Evolutionary conservation across 2,888 invertebrate genomes (phyloP).

Genomic region (Parasteatoda lunata): DNA sequence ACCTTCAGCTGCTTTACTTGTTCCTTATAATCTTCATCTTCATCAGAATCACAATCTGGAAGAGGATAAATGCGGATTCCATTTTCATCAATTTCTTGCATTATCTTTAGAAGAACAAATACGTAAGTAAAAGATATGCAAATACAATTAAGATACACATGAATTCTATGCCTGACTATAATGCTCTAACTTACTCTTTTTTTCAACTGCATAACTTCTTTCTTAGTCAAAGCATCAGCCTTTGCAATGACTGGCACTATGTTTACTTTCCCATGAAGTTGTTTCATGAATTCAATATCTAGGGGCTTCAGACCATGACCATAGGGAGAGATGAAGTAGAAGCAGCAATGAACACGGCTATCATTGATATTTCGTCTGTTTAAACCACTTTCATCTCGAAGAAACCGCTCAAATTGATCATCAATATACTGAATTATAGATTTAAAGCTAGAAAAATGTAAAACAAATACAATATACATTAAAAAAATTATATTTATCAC

Average conservation of each 20-base stretch:
- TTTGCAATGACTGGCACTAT: conserved; percentile 98
- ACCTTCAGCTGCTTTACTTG: conserved; percentile 87
- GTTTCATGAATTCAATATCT: conserved; percentile 97
- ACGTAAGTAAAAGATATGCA: background rate
- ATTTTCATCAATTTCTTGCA: conserved; percentile 93
- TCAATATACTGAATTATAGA: conserved; percentile 97
- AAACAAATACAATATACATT: background rate
- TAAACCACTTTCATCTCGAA: conserved; percentile 69
- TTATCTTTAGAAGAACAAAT: conserved; percentile 77
- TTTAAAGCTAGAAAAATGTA: conserved; percentile 58
- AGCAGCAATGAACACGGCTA: conserved; percentile 97
- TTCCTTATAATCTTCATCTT: conserved; percentile 94
- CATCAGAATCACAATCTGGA: conserved; percentile 94
- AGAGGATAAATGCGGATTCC: conserved; percentile 95
- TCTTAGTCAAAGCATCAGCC: conserved; percentile 92
- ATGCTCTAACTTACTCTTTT: conserved; percentile 79
- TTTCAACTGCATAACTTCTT: conserved; percentile 90
- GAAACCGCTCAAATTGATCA: conserved; percentile 90
- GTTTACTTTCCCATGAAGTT: conserved; percentile 92
- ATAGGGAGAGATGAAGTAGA: conserved; percentile 97
- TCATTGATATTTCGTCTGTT: conserved; percentile 97
- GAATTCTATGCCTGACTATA: background rate
- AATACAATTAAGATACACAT: background rate
- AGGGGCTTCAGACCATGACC: conserved; percentile 95
- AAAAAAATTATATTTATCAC: too few relatives aligned